These are phyloP conservation scores for Malthinus seriepunctatus DNA, from an alignment of 2,888 invertebrate species.

Conservation along the genomic window DNA sequence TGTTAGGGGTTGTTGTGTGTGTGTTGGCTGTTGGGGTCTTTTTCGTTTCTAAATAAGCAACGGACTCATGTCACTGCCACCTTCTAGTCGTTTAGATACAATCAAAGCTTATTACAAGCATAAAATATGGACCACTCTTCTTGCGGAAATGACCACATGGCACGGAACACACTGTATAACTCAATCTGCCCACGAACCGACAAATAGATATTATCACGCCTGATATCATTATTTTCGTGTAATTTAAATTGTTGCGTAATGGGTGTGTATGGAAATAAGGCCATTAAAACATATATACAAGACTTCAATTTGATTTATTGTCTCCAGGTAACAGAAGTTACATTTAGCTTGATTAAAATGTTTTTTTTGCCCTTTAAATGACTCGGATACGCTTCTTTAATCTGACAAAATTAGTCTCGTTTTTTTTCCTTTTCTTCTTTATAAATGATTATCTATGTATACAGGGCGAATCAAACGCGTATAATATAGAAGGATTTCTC, in stretches of 20 bases:
- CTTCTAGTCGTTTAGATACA: conserved; percentile 46
- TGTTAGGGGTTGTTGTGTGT: neutral
- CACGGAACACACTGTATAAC: conserved; percentile 48
- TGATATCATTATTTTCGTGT: conserved; percentile 49
- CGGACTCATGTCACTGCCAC: conserved; percentile 41
- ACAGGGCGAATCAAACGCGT: too few relatives aligned
- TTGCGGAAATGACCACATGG: conserved; percentile 46
- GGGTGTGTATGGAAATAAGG: conserved; percentile 47
- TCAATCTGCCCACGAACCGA: conserved; percentile 46
- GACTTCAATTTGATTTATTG: conserved; percentile 43
- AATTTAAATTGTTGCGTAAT: conserved; percentile 49
- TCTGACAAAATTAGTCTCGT: too few relatives aligned
- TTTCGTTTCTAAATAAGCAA: conserved; percentile 42
- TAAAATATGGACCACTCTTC: conserved; percentile 47
- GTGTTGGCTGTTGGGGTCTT: conserved; percentile 5
- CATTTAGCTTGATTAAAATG: conserved; percentile 44
- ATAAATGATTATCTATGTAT: too few relatives aligned
- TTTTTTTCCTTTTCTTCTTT: too few relatives aligned
- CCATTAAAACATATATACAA: conserved; percentile 41
- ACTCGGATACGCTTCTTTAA: too few relatives aligned
- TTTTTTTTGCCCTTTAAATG: conserved; percentile 18
- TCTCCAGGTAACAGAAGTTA: conserved; percentile 39
- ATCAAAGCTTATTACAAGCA: conserved; percentile 46
- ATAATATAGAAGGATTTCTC: too few relatives aligned
- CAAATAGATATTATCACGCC: conserved; percentile 45